Conservation (phyloP, 2,888 invertebrate species). For the Drosophila sordidapex region DNA sequence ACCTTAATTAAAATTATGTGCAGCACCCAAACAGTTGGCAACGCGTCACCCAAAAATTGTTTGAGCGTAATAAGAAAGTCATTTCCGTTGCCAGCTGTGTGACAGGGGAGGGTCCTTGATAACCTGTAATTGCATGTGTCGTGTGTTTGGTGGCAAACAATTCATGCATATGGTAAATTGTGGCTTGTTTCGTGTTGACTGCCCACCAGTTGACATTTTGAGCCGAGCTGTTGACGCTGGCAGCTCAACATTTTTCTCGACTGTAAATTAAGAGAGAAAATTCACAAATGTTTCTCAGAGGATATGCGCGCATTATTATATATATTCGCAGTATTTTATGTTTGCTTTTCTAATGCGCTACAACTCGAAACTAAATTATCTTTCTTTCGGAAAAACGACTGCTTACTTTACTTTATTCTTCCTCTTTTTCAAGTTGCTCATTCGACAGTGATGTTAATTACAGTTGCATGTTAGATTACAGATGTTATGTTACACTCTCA, state of each 20-base stretch:
- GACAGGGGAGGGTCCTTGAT: constrained; percentile 24
- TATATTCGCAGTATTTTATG: too few species aligned
- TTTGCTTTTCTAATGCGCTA: too few species aligned
- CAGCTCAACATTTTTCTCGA: constrained; percentile 13
- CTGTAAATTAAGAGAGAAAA: constrained; percentile 3
- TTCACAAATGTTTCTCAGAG: not conserved
- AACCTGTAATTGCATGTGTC: constrained; percentile 54
- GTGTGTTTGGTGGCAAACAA: constrained; percentile 47
- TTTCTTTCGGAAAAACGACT: too few species aligned
- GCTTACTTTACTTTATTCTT: too few species aligned
- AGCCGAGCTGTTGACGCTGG: constrained; percentile 18
- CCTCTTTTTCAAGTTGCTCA: too few species aligned
- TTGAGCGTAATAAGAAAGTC: constrained; percentile 72
- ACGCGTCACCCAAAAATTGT: constrained; percentile 57
- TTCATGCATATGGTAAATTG: constrained; percentile 39
- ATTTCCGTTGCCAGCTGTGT: constrained; percentile 61
- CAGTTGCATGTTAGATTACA: too few species aligned
- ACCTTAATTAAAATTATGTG: constrained; percentile 75
- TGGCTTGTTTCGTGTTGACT: constrained; percentile 21
- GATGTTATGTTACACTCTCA: too few species aligned
- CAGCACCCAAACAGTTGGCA: constrained; percentile 57
- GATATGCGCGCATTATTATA: not conserved
- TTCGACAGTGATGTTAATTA: too few species aligned
- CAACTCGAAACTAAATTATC: too few species aligned
- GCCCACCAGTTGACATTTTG: constrained; percentile 8